Percentiles rank a stretch among this genome's conserved stretches.
Evolutionary conservation across 1,140 invertebrate genomes (phyloP).

Genomic region (Achroia grisella): DNA sequence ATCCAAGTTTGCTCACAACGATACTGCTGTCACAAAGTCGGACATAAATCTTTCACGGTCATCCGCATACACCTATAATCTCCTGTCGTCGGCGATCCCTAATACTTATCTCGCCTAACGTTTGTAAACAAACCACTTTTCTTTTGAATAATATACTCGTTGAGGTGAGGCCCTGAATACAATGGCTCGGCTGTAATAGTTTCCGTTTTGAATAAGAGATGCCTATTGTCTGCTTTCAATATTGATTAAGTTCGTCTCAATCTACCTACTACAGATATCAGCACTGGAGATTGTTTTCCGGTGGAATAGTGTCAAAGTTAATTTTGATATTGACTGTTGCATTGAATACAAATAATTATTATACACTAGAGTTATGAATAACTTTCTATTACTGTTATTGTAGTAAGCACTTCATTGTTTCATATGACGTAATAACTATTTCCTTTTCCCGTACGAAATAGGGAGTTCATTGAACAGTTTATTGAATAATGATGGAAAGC

Average conservation of each 20-base stretch:
- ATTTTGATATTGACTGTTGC: slow-evolving; percentile 13
- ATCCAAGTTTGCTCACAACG: slow-evolving; percentile 49
- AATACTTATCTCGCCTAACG: slow-evolving; percentile 44
- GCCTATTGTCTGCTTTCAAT: slow-evolving; percentile 59
- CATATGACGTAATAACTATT: slow-evolving; percentile 1
- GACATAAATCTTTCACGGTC: slow-evolving; percentile 60
- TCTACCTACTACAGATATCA: slow-evolving; percentile 23
- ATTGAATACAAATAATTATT: slow-evolving; percentile 2
- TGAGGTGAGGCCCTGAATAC: slow-evolving; percentile 59
- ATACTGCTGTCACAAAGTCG: slow-evolving; percentile 51
- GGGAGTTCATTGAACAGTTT: slow-evolving; percentile 43
- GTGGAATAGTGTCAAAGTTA: slow-evolving; percentile 13
- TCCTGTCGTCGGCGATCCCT: slow-evolving; percentile 40
- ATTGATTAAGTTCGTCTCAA: slow-evolving; percentile 59
- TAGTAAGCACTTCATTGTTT: not conserved
- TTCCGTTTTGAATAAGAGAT: slow-evolving; percentile 69
- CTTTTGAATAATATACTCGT: slow-evolving; percentile 61
- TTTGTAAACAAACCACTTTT: slow-evolving; percentile 67
- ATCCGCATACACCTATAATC: slow-evolving; percentile 28
- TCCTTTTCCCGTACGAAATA: not conserved
- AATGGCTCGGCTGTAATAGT: slow-evolving; percentile 65
- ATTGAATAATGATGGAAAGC: slow-evolving; percentile 41
- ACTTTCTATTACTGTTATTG: not conserved
- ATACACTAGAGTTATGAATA: not conserved
- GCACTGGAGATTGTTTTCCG: slow-evolving; percentile 38